Conservation (phyloP, 2,797 vertebrate species). For the Pseudotriccus pelzelni region DNA sequence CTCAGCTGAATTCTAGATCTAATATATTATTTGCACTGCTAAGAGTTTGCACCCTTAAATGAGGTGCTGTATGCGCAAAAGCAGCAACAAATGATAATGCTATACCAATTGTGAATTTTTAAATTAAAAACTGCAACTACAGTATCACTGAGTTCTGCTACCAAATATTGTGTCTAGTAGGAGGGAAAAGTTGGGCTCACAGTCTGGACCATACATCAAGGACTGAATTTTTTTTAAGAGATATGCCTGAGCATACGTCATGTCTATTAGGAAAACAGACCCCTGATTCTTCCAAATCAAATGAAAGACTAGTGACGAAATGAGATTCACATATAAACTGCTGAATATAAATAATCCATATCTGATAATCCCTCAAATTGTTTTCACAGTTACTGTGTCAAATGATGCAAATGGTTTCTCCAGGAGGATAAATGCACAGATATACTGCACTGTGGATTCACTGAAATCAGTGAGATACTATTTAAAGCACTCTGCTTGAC, state of each 20-base stretch:
- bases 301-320: neutral
- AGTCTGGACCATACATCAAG: neutral
- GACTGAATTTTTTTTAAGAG: neutral
- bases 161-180: neutral
- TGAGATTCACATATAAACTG: neutral
- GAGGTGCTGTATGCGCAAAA: neutral
- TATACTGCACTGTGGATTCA: neutral
- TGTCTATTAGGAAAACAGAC: neutral
- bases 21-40: neutral
- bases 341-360: neutral
- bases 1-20: neutral
- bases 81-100: conserved; percentile 5
- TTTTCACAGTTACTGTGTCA: neutral
- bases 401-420: neutral
- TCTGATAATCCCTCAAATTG: neutral
- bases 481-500: neutral
- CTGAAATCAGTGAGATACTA: neutral
- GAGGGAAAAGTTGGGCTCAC: neutral
- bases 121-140: neutral
- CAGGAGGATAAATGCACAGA: neutral
- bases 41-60: neutral
- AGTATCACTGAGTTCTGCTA: neutral
- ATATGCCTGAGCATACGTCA: neutral
- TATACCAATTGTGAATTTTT: neutral
- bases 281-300: neutral